Base-by-base conservation (phyloP, 2,888 invertebrate genomes). In the Notodonta ziczac region DNA sequence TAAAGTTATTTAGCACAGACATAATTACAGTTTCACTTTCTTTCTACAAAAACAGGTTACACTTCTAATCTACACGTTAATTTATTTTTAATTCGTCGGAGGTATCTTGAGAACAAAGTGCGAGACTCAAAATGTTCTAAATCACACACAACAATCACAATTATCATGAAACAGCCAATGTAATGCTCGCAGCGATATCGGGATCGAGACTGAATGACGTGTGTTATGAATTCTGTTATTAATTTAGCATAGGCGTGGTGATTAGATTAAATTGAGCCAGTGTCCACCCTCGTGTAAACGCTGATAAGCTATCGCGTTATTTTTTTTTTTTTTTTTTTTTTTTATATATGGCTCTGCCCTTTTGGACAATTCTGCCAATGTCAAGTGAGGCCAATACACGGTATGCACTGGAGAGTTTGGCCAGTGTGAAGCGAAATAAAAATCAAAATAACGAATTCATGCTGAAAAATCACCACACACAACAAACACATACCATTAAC, bases 1-100 rank as follows among this genome's bases (percentile, higher is more conserved):
- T 87, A 65, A 93, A 92, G 65, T 92, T 93, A 70, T 91, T 93
- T 44, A 93, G 69, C 74, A 90, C 86, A 66, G 92, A 92, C 91
- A 92, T 93, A 60, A 60, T 55, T 40, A 35, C 2, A 62, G 70
- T 58, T 60, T 67, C 58, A 66, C 70, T 64, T 63, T 56, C 63
- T 69, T 55, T 66, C 57, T 76, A 58, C 59, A 46, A 56, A 68
- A 66, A 67, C 24, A 44, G 24, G 68, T 78, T 77, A 72, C 72
- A 73, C 69, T 74, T 64, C 61, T 35, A 61, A 59, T 56, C 52
- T 63, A 66, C 55, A 13, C 62, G 16, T 16, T 35, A 48, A 48
- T 57, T 46, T 57, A 57, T 59, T 58, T 67, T 68, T 58, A 44
- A 57, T 46, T n/a, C 5, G 58, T 53, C 59, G 58, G 42, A 56